Evolutionary conservation across 2,888 invertebrate species (phyloP).

Genomic region (Tachystola acroxantha): DNA sequence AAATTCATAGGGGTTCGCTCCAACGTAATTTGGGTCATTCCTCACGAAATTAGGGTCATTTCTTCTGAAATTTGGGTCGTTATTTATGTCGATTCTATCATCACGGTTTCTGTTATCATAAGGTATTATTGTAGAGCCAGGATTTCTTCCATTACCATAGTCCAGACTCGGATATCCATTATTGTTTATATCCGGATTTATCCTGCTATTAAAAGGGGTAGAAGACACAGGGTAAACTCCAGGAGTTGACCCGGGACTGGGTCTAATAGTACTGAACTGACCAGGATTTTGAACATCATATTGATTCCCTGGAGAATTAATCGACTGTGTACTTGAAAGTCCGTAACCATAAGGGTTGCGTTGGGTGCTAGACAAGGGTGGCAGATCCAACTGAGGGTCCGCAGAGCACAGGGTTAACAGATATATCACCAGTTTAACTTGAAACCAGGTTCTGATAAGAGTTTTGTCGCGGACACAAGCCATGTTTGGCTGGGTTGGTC

Average conservation of each 20-base stretch:
- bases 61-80: conserved; percentile 62
- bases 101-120: conserved; percentile 56
- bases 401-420: conserved; percentile 26
- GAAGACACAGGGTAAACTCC: conserved; percentile 56
- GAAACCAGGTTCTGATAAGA: conserved; percentile 38
- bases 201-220: conserved; percentile 45
- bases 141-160: conserved; percentile 46
- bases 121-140: conserved; percentile 47
- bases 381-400: conserved; percentile 75
- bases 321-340: conserved; percentile 55
- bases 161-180: conserved; percentile 62
- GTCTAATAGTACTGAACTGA: conserved; percentile 52
- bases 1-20: conserved; percentile 62
- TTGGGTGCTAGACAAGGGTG: conserved; percentile 60
- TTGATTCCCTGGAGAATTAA: conserved; percentile 63
- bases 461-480: conserved; percentile 45
- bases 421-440: conserved; percentile 35
- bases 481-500: conserved; percentile 47
- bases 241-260: conserved; percentile 37
- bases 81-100: conserved; percentile 65
- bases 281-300: conserved; percentile 47
- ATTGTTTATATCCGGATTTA: conserved; percentile 68
- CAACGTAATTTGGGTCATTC: conserved; percentile 61
- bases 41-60: conserved; percentile 74
- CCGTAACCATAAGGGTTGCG: conserved; percentile 55